Evolutionary conservation across 2,888 invertebrate species (phyloP).

Genomic region (Metellina segmentata): DNA sequence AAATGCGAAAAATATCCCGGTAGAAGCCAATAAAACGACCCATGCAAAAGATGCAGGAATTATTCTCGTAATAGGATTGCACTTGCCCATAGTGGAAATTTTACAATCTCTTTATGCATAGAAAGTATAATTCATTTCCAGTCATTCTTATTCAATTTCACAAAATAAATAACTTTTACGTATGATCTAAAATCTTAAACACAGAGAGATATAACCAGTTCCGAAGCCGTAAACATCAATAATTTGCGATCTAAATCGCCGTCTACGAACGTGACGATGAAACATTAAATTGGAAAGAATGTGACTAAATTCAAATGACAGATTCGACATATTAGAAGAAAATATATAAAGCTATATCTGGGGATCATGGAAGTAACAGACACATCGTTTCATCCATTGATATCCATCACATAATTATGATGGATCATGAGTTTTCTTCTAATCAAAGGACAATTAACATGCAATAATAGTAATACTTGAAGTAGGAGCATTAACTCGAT

Average conservation of each 20-base stretch:
- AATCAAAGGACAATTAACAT: background rate
- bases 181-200: too few species aligned
- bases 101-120: background rate
- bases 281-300: constrained; percentile 17
- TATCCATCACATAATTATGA: background rate
- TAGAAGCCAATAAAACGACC: constrained; percentile 95
- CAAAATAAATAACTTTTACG: too few species aligned
- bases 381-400: background rate
- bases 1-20: constrained; percentile 96
- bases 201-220: background rate
- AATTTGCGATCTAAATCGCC: background rate
- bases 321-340: background rate
- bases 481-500: constrained; percentile 46
- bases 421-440: background rate
- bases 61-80: constrained; percentile 97
- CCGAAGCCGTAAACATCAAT: background rate
- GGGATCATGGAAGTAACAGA: background rate
- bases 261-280: constrained; percentile 1
- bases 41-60: constrained; percentile 99
- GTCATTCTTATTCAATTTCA: constrained; percentile 17
- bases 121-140: background rate
- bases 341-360: background rate
- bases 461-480: constrained; percentile 7
- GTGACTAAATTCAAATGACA: background rate
- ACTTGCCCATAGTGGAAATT: constrained; percentile 90